Conservation (phyloP, 2,888 invertebrate genomes). For the Nycteola revayana region DNA sequence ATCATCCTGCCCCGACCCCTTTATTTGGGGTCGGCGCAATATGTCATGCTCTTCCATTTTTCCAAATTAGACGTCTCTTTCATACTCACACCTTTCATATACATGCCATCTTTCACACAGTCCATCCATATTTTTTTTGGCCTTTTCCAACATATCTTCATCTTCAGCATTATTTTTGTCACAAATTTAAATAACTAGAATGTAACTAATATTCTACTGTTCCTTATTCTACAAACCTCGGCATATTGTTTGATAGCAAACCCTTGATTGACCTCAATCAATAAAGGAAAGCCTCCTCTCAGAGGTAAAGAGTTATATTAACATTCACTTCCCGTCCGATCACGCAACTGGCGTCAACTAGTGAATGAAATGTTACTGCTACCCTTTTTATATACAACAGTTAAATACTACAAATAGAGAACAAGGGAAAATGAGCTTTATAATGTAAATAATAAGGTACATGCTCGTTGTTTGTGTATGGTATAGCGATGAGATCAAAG, state of each 20-base stretch:
- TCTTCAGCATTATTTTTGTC: no score
- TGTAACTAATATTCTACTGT: no score
- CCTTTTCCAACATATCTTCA: no score
- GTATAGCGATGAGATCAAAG: constrained; percentile 43
- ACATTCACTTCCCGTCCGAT: constrained; percentile 38
- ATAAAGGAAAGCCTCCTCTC: constrained; percentile 7
- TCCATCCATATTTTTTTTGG: no score
- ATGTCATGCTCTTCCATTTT: no score
- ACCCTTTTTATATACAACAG: constrained; percentile 38
- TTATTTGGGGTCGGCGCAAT: no score
- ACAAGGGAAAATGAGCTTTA: constrained; percentile 34
- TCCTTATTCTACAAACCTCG: constrained; percentile 13
- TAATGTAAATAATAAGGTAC: constrained; percentile 16
- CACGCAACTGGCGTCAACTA: constrained; percentile 44
- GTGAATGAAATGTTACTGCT: constrained; percentile 49
- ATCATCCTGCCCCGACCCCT: no score
- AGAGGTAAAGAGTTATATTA: constrained; percentile 23
- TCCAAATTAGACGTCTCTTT: no score
- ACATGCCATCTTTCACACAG: no score
- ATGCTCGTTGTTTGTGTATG: constrained; percentile 14
- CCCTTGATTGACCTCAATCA: constrained; percentile 18
- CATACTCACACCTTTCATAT: no score
- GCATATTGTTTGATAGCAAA: constrained; percentile 18
- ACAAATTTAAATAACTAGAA: no score
- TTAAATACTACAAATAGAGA: constrained; percentile 14